Base-by-base conservation (phyloP, 2,888 invertebrate species). In the Chymomyza caudatula region DNA sequence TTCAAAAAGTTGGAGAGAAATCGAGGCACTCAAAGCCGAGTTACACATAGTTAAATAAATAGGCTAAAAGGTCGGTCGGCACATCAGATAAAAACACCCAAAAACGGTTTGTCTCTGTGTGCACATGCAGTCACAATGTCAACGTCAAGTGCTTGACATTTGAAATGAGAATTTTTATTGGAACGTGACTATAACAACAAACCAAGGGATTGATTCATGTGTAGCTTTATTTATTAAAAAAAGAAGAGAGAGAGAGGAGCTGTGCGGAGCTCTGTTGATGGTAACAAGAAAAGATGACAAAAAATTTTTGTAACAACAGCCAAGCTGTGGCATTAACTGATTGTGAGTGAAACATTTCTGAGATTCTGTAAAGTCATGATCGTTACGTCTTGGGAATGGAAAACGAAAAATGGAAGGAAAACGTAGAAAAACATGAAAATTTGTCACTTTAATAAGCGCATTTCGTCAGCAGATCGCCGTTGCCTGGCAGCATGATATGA, bases 401-500 rank as follows among this genome's bases (percentile, higher is more conserved):
- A 60, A 15, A 51, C 19, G 43, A 61, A 62, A 57, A 61, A 37
- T 29, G 43, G 44, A 55, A 58, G 51, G 61, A 55, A 47, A 47
- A 1, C 51, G 55, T 51, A 60, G 58, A 62, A 75, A 60, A 69
- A 63, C 73, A 60, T 61, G 73, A 71, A 67, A 79, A 85, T 80
- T 85, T 80, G 80, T 80, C 80, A 85, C 69, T 80, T 82, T 85
- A 82, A 85, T 80, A 82, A 77, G 79, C 81, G 84, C 75, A 79
- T 71, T 78, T 76, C 29, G 29, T 37, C 29, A 37, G n/a, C n/a
- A n/a, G n/a, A n/a, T n/a, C n/a, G n/a, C n/a, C n/a, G n/a, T n/a
- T n/a, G n/a, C n/a, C n/a, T n/a, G n/a, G n/a, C n/a, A n/a, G 29
- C 29, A 37, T 37, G 29, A 37, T 1, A 37, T 11, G 29, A 11